Base-by-base conservation (phyloP, 2,113 vertebrate genomes). In the Tonatia bakeri region DNA sequence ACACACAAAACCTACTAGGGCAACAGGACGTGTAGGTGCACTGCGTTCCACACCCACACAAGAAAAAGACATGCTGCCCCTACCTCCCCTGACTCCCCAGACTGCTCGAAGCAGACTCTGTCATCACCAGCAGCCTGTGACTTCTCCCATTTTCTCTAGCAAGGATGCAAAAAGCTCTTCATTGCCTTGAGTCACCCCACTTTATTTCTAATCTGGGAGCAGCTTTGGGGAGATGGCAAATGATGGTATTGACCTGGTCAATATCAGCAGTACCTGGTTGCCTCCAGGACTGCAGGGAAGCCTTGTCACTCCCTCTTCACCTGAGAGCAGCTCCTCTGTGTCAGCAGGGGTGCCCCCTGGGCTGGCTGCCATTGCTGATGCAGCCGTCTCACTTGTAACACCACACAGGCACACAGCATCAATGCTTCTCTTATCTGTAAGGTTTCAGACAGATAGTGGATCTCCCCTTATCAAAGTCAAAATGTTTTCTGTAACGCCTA, bases 201-300 rank as follows among this genome's bases (percentile, higher is more conserved):
- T 54, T 15, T 11, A 28, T 54, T 24, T 45, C 28, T 33, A 50
- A 24, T 8, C 64, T 50, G 22, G 38, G 43, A 40, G 50, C 40
- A 28, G 9, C 43, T 26, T 61, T 14, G 20, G 3, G 40, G 9
- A 45, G 22, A 38, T 31, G 52, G 33, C 38, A 22, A 31, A 5
- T 14, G 47, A 16, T 15, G 0, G 1, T 9, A 0, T 16, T n/a
- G 2, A n/a, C 17, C n/a, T 26, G 45, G 28, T 1, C n/a, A 1
- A 12, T 24, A 19, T 15, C 40, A 4, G 26, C 28, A 33, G 7
- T 1, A 15, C 3, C 0, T 0, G 43, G 6, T 28, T 7, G 12
- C 3, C 6, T 43, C 33, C 52, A 0, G 43, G 24, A 65, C 6
- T n/a, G 40, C 52, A 0, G 33, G 33, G 77, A 22, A 36, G 52